phyloP scores from a whole-genome alignment of 2,797 vertebrate genomes.

The Antennarius maculatus region DNA sequence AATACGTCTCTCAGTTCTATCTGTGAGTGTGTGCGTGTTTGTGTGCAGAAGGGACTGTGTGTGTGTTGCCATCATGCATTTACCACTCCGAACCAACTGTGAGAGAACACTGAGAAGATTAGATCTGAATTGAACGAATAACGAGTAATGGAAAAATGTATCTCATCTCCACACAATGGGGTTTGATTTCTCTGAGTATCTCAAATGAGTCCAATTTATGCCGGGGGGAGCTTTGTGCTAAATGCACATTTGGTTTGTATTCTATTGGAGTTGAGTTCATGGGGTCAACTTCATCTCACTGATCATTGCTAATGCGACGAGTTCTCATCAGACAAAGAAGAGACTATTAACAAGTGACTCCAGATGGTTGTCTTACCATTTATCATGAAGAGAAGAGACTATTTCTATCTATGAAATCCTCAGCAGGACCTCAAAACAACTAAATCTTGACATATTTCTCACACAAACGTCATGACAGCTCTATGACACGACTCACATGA shows the following conservation, averaged over 20 bases:
- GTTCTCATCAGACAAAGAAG: constrained; percentile 47
- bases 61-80: constrained; percentile 56
- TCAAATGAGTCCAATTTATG: constrained; percentile 71
- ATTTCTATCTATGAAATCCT: constrained; percentile 12
- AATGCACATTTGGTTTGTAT: constrained; percentile 77
- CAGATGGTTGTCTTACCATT: constrained; percentile 50
- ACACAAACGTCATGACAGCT: constrained; percentile 11
- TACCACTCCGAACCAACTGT: constrained; percentile 45
- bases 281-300: constrained; percentile 61
- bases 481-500: not conserved
- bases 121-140: constrained; percentile 69
- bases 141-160: constrained; percentile 75
- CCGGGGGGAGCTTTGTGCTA: constrained; percentile 57
- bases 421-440: constrained; percentile 6
- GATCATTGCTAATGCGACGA: constrained; percentile 67
- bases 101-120: constrained; percentile 65
- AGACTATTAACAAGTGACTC: constrained; percentile 41
- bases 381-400: constrained; percentile 8
- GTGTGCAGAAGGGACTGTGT: constrained; percentile 17
- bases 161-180: constrained; percentile 59
- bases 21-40: constrained; percentile 24
- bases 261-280: constrained; percentile 60
- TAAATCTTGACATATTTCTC: constrained; percentile 19
- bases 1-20: constrained; percentile 27
- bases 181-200: constrained; percentile 70